Evolutionary conservation across 2,797 vertebrate species (phyloP), one percentile per base, ranked within the genome.

Genomic region (Platalea minor): DNA sequence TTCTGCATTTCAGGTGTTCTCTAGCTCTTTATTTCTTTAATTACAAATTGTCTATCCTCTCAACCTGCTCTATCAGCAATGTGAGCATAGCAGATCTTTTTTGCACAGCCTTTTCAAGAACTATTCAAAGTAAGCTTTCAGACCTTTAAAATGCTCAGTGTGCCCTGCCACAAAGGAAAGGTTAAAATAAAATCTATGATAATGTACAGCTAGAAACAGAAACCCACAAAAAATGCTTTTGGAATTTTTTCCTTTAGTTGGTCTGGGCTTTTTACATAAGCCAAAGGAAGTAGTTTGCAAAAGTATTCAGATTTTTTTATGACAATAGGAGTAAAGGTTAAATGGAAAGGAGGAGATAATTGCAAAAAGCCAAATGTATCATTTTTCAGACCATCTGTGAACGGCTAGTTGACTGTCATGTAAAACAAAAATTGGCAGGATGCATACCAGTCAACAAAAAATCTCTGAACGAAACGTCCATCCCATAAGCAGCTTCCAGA

Each of bases 371-470:
- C 82, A 95, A 91, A 91, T 91, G 88, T 31, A 85, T 86, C 4
- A 65, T 93, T 94, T 93, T 79, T 88, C 79, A 95, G 82, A 96
- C 96, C 95, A 94, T 97, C 95, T 97, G 94, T 94, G 93, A 95
- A 78, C 0, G 1, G 61, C 81, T 35, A 68, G 26, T 78, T 85
- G 83, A 78, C 85, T 86, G 77, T 85, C 85, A 91, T 7, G 37
- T 50, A 86, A 90, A 95, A 86, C n/a, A 90, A 84, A 95, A 94
- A 68, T 53, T 95, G 89, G 46, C 94, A 95, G 80, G 43, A 89
- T 76, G 79, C 11, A 29, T 17, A 86, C 6, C 48, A 93, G 23
- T 48, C 84, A 91, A 76, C 17, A 88, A 82, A 84, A 90, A 92
- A 75, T 59, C 37, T 84, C 85, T 88, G 88, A 88, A 93, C 25